A percentile compares a stretch with the other conserved stretches of the same genome.
phyloP scores from a whole-genome alignment of 1,140 invertebrate genomes.

The Carcinoscorpius rotundicauda region DNA sequence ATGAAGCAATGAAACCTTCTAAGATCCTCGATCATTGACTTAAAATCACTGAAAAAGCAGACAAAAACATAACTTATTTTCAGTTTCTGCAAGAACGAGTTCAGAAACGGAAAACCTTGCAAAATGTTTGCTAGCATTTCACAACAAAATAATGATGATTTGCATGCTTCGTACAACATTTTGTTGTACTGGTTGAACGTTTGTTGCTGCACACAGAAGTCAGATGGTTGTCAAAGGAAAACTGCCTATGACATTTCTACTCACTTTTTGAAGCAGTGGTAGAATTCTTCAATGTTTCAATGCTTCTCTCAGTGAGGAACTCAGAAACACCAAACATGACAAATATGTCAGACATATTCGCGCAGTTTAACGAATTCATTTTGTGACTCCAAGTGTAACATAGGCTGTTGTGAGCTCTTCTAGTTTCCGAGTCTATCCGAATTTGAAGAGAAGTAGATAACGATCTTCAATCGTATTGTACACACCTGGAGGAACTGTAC shows the following conservation, averaged over 20 bases:
- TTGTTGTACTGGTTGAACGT: conserved; percentile 9
- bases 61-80: too few species aligned
- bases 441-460: conserved; percentile 1
- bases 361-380: conserved; percentile 20
- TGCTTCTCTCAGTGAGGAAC: conserved; percentile 7
- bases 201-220: conserved; percentile 12
- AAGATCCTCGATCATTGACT: too few species aligned
- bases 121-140: too few species aligned
- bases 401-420: conserved; percentile 1
- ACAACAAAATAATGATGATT: too few species aligned
- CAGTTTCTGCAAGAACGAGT: too few species aligned
- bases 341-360: conserved; percentile 21
- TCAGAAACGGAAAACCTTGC: too few species aligned
- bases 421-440: conserved; percentile 16
- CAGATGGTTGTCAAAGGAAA: conserved; percentile 20
- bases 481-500: conserved; percentile 11
- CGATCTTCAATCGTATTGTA: neutral
- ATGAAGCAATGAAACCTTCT: too few species aligned
- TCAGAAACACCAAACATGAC: conserved; percentile 11
- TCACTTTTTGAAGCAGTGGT: too few species aligned
- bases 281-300: conserved; percentile 13
- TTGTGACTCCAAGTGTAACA: conserved; percentile 19
- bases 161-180: too few species aligned
- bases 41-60: too few species aligned
- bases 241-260: conserved; percentile 10